These are phyloP conservation scores for Dynastes grantii DNA, from an alignment of 2,888 invertebrate genomes.

Conservation along the genomic window DNA sequence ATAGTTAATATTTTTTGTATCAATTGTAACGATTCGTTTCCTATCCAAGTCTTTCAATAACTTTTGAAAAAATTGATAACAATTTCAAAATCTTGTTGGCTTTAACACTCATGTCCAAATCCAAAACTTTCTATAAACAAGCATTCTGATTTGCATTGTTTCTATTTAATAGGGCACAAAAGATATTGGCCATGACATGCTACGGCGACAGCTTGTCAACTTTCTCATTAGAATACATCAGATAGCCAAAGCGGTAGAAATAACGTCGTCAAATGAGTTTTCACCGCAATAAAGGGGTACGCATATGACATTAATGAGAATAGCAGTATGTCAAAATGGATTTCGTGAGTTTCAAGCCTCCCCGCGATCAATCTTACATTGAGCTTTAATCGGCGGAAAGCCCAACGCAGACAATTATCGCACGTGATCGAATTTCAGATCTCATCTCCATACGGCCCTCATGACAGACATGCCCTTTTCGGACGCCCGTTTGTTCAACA, in stretches of 20 bases:
- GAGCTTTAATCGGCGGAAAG: slow-evolving; percentile 37
- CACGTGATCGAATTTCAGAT: slow-evolving; percentile 39
- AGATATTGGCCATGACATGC: not conserved
- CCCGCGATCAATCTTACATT: slow-evolving; percentile 28
- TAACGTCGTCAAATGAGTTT: not conserved
- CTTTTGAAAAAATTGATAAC: too few relatives aligned
- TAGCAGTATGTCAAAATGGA: slow-evolving; percentile 9
- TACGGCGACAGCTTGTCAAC: too few relatives aligned
- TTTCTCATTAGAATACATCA: not conserved
- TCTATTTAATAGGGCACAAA: too few relatives aligned
- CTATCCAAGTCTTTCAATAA: too few relatives aligned
- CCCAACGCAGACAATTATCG: slow-evolving; percentile 33
- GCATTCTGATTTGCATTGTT: too few relatives aligned
- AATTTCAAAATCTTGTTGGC: too few relatives aligned
- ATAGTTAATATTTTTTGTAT: too few relatives aligned
- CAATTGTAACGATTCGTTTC: too few relatives aligned
- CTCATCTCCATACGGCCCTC: slow-evolving; percentile 27
- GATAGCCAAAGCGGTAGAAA: not conserved
- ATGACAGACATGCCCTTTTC: slow-evolving; percentile 14
- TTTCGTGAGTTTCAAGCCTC: slow-evolving; percentile 13
- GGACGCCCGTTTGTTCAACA: slow-evolving; percentile 48
- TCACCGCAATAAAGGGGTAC: slow-evolving; percentile 8
- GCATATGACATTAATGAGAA: slow-evolving; percentile 10
- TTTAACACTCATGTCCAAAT: too few relatives aligned
- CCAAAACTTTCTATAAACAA: too few relatives aligned